These are phyloP conservation scores for Nineta flava DNA, from an alignment of 2,888 invertebrate genomes.

Conservation along the genomic window DNA sequence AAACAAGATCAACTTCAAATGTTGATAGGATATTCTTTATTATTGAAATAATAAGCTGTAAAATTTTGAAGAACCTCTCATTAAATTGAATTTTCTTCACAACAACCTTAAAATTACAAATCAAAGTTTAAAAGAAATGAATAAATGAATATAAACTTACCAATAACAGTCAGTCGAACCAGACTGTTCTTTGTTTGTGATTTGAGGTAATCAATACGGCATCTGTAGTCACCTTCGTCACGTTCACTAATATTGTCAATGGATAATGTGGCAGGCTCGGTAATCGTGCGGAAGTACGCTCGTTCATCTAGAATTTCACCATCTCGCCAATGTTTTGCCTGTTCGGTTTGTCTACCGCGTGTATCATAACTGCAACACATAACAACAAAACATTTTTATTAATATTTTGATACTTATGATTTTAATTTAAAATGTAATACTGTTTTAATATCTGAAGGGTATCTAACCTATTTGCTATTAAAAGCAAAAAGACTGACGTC, in stretches of 20 bases:
- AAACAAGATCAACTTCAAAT: too few species aligned
- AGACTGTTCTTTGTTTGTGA: conserved; percentile 65
- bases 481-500: too few species aligned
- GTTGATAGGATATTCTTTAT: too few species aligned
- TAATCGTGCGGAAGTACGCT: conserved; percentile 50
- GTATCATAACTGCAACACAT: conserved; percentile 50
- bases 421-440: too few species aligned
- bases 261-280: conserved; percentile 50
- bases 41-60: too few species aligned
- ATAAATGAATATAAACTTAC: conserved; percentile 32
- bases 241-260: conserved; percentile 44
- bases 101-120: too few species aligned
- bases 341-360: conserved; percentile 36
- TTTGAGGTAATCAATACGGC: conserved; percentile 64
- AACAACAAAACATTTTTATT: not conserved
- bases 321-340: conserved; percentile 57
- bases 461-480: too few species aligned
- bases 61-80: too few species aligned
- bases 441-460: too few species aligned
- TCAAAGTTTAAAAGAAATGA: not conserved
- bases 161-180: conserved; percentile 56
- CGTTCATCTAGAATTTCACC: conserved; percentile 43
- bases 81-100: too few species aligned
- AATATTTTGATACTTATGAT: too few species aligned
- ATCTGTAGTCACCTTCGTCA: conserved; percentile 65